Evolutionary conservation across 2,113 vertebrate species (phyloP).

Genomic region (Nothoprocta perdicaria): DNA sequence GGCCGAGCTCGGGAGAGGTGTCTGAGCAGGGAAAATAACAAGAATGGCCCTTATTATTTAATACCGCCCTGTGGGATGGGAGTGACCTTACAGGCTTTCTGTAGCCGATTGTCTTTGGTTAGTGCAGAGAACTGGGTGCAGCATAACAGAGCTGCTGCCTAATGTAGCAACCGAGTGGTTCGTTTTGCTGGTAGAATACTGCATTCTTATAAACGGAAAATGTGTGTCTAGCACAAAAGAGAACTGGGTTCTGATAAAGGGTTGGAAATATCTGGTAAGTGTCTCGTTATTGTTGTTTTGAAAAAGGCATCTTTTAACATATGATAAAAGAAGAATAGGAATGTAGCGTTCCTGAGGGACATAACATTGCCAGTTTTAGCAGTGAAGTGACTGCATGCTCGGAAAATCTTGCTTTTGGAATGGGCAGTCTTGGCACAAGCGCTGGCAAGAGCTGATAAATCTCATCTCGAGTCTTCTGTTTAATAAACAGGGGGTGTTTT

Average conservation of each 20-base stretch:
- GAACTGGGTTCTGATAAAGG: background rate
- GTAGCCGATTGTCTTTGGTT: background rate
- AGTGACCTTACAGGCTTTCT: fast-evolving
- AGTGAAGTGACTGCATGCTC: background rate
- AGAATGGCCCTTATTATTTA: background rate
- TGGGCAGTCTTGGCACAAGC: background rate
- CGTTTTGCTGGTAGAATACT: background rate
- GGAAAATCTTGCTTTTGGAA: background rate
- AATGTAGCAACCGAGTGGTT: background rate
- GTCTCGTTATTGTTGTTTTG: background rate
- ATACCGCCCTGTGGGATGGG: no score
- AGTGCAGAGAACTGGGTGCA: fast-evolving
- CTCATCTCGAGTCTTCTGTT: background rate
- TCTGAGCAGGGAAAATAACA: background rate
- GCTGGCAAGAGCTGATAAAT: background rate
- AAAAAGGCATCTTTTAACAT: background rate
- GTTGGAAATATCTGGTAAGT: background rate
- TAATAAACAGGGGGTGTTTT: background rate
- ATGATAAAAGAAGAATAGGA: background rate
- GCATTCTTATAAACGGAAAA: background rate
- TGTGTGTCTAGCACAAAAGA: background rate
- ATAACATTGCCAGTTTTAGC: background rate
- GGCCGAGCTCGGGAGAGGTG: background rate
- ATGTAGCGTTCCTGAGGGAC: background rate
- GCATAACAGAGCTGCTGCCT: background rate